Evolutionary conservation across 2,113 vertebrate genomes (phyloP).

Genomic region (Chaetops frenatus): DNA sequence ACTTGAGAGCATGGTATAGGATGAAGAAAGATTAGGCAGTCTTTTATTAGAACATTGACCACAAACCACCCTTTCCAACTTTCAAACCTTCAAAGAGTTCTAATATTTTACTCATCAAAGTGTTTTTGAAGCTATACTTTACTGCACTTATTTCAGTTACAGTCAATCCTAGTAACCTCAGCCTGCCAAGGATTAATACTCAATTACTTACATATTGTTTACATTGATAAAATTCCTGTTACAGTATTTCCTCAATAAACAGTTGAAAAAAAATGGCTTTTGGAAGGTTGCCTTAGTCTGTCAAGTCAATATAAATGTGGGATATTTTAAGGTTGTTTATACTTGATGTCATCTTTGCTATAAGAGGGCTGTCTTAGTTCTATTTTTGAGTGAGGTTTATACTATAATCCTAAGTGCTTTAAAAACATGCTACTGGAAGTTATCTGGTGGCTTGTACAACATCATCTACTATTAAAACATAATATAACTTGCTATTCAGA

Average conservation of each 20-base stretch:
- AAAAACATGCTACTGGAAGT: neutral
- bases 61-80: neutral
- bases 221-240: neutral
- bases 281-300: neutral
- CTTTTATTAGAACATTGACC: neutral
- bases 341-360: neutral
- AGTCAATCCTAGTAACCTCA: neutral
- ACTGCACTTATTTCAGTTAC: neutral
- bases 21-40: neutral
- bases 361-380: neutral
- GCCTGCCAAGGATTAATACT: neutral
- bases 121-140: neutral
- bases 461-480: neutral
- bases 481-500: neutral
- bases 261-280: neutral
- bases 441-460: neutral
- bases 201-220: neutral
- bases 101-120: neutral
- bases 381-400: neutral
- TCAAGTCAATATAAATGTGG: neutral
- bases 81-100: neutral
- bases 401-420: neutral
- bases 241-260: neutral
- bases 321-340: slow-evolving; percentile 1
- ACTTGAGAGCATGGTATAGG: neutral